These are phyloP conservation scores for Rhadina sibilatrix DNA, from an alignment of 2,113 vertebrate genomes.

Conservation along the genomic window DNA sequence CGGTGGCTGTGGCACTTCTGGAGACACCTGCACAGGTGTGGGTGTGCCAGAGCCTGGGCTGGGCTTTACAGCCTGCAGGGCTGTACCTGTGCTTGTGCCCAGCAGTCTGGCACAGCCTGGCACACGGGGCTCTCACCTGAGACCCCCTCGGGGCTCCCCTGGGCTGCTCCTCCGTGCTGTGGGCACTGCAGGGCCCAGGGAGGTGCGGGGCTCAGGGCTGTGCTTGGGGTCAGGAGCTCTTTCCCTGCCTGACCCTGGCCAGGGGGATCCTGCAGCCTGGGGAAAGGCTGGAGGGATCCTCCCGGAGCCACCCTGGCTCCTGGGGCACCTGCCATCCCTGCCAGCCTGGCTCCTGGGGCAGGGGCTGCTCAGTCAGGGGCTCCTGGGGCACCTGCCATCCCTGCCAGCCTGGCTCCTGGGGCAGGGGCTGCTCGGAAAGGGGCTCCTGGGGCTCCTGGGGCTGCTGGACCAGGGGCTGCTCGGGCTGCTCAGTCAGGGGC, in stretches of 20 bases:
- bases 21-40: neutral
- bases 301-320: neutral
- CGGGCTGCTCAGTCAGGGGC: too few relatives aligned
- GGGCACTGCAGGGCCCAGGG: neutral
- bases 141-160: accelerated
- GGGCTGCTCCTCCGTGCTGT: accelerated
- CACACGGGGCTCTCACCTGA: accelerated
- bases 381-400: too few relatives aligned
- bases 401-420: too few relatives aligned
- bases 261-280: neutral
- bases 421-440: too few relatives aligned
- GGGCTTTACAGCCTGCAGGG: neutral
- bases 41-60: neutral
- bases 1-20: neutral
- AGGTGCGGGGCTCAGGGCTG: neutral
- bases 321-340: too few relatives aligned
- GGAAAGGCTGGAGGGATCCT: neutral
- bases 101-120: neutral
- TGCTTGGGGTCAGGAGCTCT: accelerated
- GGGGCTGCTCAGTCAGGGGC: too few relatives aligned
- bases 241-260: neutral
- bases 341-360: too few relatives aligned
- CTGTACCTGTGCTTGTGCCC: too few relatives aligned
- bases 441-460: too few relatives aligned
- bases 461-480: neutral